Evolutionary conservation across 2,888 invertebrate genomes (phyloP).

Genomic region (Ornithoptera priamus): DNA sequence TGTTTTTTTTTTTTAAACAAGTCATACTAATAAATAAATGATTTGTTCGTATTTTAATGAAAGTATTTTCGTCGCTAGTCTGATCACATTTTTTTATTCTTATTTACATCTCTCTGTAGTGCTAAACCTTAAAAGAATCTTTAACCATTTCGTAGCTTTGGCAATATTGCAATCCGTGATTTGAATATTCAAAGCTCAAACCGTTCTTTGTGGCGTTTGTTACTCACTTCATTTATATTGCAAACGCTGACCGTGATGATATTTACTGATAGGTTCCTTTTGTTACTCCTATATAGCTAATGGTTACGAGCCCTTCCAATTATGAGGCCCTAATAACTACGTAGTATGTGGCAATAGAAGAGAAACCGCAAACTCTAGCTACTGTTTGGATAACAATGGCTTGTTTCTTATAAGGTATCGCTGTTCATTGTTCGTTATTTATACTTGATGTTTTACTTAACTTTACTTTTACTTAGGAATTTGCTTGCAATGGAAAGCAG

Average conservation of each 20-base stretch:
- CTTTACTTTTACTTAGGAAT: too few relatives aligned
- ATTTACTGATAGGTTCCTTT: conserved; percentile 29
- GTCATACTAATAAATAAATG: too few relatives aligned
- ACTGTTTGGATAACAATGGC: conserved; percentile 53
- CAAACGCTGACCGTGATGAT: conserved; percentile 23
- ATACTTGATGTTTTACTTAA: too few relatives aligned
- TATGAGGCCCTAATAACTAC: conserved; percentile 52
- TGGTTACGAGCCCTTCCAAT: conserved; percentile 52
- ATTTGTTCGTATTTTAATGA: too few relatives aligned
- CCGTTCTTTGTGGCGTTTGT: conserved; percentile 23
- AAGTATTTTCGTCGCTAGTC: too few relatives aligned
- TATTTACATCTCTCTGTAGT: too few relatives aligned
- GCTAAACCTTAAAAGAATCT: not conserved
- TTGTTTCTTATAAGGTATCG: conserved; percentile 51
- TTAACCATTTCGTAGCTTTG: not conserved
- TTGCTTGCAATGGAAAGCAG: too few relatives aligned
- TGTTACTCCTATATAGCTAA: conserved; percentile 27
- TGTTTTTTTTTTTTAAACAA: too few relatives aligned
- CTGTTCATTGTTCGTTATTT: too few relatives aligned
- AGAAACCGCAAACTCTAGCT: conserved; percentile 53
- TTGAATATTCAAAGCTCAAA: conserved; percentile 23
- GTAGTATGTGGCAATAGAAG: conserved; percentile 53
- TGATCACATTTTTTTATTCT: too few relatives aligned
- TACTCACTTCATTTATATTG: conserved; percentile 22
- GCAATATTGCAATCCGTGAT: not conserved